These are phyloP conservation scores for Chascanopsetta lugubris DNA, from an alignment of 2,113 vertebrate species.

Conservation along the genomic window DNA sequence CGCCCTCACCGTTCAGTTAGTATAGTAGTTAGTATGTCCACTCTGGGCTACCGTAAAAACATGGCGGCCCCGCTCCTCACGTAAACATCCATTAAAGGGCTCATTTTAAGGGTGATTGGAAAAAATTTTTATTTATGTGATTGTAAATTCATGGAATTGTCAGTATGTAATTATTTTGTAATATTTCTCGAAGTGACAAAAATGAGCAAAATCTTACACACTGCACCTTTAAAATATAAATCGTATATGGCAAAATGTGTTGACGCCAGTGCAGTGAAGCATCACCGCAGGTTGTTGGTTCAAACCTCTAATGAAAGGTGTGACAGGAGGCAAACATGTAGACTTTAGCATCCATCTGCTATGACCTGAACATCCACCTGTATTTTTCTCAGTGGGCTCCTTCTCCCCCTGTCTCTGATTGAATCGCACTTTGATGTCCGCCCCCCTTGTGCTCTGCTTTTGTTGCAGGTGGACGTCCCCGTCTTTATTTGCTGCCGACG, in stretches of 20 bases:
- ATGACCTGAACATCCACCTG: conserved; percentile 65
- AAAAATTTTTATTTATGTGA: too few relatives aligned
- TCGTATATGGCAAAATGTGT: not conserved
- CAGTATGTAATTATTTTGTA: too few relatives aligned
- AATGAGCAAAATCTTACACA: too few relatives aligned
- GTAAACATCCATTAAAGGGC: too few relatives aligned
- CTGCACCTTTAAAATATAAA: not conserved
- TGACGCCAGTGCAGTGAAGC: not conserved
- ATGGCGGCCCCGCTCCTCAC: too few relatives aligned
- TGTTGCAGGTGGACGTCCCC: conserved; percentile 56
- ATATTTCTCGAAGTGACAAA: too few relatives aligned
- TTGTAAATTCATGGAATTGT: too few relatives aligned
- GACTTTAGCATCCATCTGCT: conserved; percentile 14
- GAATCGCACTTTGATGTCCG: conserved; percentile 63
- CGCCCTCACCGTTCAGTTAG: too few relatives aligned
- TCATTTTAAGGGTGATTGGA: too few relatives aligned
- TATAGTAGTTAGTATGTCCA: too few relatives aligned
- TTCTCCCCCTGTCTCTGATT: conserved; percentile 1
- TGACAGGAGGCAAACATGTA: conserved; percentile 34
- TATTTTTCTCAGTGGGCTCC: conserved; percentile 62
- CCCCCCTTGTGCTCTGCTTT: conserved; percentile 54
- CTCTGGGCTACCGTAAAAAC: too few relatives aligned
- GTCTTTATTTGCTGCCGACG: conserved; percentile 50
- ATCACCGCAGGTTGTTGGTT: too few relatives aligned
- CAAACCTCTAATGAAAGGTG: conserved; percentile 43